Percentiles rank a stretch among this genome's conserved stretches.
Conservation (phyloP, 2,113 vertebrate species). For the Halcyon malimbica region DNA sequence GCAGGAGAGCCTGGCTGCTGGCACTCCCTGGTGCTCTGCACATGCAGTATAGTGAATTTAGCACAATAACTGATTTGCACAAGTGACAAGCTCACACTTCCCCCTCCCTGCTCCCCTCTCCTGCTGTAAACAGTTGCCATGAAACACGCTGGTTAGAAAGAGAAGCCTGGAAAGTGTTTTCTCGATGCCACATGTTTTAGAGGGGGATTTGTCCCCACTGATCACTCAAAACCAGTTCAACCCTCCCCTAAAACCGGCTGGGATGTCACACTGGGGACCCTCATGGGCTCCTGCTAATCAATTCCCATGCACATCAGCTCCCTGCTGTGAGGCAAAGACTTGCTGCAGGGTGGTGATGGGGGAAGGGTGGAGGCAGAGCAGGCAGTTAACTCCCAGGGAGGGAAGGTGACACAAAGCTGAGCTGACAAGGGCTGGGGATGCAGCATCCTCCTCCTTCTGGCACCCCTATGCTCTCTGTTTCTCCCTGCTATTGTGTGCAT, state of each 20-base stretch:
- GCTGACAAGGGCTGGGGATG: not conserved
- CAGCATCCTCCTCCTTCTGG: not conserved
- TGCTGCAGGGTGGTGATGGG: not conserved
- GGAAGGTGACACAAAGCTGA: not conserved
- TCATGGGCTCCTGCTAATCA: not conserved
- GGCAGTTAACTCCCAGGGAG: not conserved
- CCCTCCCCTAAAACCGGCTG: not conserved
- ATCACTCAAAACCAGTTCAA: not conserved
- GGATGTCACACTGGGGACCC: not conserved
- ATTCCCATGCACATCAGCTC: not conserved
- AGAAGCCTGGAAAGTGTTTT: not conserved
- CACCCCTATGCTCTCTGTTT: not conserved
- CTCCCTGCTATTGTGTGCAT: not conserved
- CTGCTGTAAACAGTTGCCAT: not conserved
- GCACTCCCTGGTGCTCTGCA: not conserved
- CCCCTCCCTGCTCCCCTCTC: no score
- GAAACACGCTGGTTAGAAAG: not conserved
- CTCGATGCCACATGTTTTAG: not conserved
- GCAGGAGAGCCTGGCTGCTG: not conserved
- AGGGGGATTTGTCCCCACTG: not conserved
- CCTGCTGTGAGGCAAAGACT: not conserved
- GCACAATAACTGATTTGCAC: not conserved
- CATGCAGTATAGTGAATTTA: accelerated
- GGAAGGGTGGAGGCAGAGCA: not conserved
- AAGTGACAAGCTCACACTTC: not conserved